A percentile compares a stretch with the other conserved stretches of the same genome.
These are phyloP conservation scores for Cinclus mexicanus DNA, from an alignment of 2,113 vertebrate genomes.

Conservation along the genomic window DNA sequence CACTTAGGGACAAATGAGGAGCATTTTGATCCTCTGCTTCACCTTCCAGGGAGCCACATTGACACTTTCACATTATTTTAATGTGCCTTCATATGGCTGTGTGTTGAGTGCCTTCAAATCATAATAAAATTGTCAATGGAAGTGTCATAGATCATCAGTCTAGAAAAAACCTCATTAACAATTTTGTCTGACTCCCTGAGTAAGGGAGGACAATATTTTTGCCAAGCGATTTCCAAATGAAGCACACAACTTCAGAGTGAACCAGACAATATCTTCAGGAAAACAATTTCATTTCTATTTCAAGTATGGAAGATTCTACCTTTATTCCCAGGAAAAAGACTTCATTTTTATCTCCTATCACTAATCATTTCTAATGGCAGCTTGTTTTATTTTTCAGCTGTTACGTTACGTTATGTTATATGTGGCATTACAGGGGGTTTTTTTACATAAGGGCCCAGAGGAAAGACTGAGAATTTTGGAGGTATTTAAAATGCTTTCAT, in stretches of 20 bases:
- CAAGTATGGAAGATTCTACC: not conserved
- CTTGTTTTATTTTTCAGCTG: not conserved
- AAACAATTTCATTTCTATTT: not conserved
- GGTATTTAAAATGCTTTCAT: not conserved
- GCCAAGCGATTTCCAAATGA: not conserved
- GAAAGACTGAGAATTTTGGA: not conserved
- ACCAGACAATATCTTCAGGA: not conserved
- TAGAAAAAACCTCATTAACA: not conserved
- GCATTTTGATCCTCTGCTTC: not conserved
- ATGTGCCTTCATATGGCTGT: not conserved
- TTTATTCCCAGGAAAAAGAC: not conserved
- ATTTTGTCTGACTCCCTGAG: not conserved
- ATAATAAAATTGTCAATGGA: not conserved
- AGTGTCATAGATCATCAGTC: not conserved
- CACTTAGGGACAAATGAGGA: not conserved
- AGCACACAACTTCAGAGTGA: not conserved
- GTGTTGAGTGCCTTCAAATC: not conserved
- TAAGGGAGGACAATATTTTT: not conserved
- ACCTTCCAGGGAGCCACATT: accelerated
- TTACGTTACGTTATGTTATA: not conserved
- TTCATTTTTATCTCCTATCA: not conserved
- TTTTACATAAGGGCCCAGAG: not conserved
- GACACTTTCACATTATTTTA: not conserved
- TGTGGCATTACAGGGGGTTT: not conserved
- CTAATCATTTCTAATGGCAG: not conserved